Evolutionary conservation across 1,140 invertebrate species (phyloP).

Genomic region (Pollicipes pollicipes): DNA sequence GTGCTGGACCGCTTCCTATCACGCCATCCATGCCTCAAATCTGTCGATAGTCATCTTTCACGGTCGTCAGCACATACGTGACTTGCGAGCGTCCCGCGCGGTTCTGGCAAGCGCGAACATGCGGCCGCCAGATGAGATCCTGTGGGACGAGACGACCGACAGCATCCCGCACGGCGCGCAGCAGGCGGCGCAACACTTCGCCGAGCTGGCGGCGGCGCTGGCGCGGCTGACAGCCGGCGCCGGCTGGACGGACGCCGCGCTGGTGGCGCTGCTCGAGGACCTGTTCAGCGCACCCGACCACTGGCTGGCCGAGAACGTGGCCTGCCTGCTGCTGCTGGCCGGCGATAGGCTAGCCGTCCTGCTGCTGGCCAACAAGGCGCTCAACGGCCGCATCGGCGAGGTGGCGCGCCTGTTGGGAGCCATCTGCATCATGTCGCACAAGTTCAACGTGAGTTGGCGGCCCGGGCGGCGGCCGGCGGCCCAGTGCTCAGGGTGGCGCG

Average conservation of each 20-base stretch:
- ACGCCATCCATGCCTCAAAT: no score
- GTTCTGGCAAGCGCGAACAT: no score
- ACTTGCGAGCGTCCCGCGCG: no score
- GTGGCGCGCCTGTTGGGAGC: background rate
- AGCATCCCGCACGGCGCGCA: conserved; percentile 1
- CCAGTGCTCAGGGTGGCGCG: no score
- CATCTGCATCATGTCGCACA: background rate
- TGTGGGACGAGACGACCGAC: background rate
- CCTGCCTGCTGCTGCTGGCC: background rate
- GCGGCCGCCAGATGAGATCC: background rate
- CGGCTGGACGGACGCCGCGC: background rate
- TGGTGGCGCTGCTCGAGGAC: background rate
- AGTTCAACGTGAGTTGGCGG: background rate
- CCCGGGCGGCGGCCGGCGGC: no score
- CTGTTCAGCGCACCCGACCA: background rate
- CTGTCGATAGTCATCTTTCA: no score
- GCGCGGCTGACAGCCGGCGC: background rate
- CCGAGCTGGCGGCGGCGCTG: background rate
- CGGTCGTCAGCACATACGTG: no score
- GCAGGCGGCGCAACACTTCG: background rate
- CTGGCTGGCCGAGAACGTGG: background rate
- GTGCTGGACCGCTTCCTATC: no score
- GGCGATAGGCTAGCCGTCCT: background rate
- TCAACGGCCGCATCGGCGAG: background rate
- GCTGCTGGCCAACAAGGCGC: background rate